Evolutionary conservation across 2,113 vertebrate species (phyloP).

Genomic region (Dicrurus megarhynchus): DNA sequence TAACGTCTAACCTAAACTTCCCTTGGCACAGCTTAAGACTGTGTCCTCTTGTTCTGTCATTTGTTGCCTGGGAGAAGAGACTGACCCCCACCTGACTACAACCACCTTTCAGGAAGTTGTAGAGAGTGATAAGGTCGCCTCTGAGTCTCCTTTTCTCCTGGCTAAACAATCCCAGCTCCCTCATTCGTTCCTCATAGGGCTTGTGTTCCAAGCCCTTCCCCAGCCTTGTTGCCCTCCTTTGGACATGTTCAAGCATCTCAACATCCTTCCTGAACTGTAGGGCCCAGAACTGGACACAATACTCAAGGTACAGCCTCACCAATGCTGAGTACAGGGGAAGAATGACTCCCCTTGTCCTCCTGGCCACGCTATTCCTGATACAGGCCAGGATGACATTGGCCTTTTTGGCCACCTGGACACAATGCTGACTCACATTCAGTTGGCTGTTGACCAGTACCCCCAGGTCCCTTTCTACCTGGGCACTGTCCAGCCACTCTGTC

Average conservation of each 20-base stretch:
- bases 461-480: too few relatives aligned
- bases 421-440: background rate
- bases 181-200: background rate
- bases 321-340: background rate
- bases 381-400: background rate
- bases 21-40: background rate
- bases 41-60: background rate
- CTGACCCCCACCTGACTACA: background rate
- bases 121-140: background rate
- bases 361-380: background rate
- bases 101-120: background rate
- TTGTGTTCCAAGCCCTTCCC: background rate
- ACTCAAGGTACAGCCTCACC: background rate
- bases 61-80: background rate
- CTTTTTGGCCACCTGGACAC: background rate
- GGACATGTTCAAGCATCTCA: background rate
- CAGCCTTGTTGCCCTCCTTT: background rate
- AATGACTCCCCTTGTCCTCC: background rate
- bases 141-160: background rate
- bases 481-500: background rate
- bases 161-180: background rate
- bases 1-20: background rate
- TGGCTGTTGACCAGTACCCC: background rate
- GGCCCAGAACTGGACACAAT: background rate
- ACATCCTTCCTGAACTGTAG: background rate